These are phyloP conservation scores for Scelioninae gen. 1 DNA, from an alignment of 2,888 invertebrate species.

Conservation along the genomic window DNA sequence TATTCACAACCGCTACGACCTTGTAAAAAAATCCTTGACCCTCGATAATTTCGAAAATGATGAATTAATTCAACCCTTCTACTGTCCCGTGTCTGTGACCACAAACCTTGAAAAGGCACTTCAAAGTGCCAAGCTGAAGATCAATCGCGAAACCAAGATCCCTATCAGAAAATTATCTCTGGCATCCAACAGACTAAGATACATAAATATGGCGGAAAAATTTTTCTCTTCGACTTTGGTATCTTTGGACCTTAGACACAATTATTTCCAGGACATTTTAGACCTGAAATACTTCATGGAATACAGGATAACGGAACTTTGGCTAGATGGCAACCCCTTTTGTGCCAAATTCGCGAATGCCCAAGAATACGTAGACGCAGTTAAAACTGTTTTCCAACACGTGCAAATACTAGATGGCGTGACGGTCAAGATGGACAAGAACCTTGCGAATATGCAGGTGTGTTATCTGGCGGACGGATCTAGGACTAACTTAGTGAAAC, in stretches of 20 bases:
- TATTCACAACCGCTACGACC: constrained; percentile 76
- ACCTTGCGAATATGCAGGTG: constrained; percentile 73
- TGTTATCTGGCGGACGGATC: constrained; percentile 77
- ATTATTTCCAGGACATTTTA: constrained; percentile 77
- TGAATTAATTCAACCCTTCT: constrained; percentile 75
- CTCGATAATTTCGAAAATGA: constrained; percentile 80
- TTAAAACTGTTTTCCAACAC: constrained; percentile 78
- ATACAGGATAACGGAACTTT: constrained; percentile 80
- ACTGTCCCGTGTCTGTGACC: constrained; percentile 79
- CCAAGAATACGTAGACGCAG: constrained; percentile 79
- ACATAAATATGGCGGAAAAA: constrained; percentile 77
- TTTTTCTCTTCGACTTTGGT: constrained; percentile 77
- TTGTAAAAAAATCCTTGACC: constrained; percentile 76
- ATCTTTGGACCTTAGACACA: constrained; percentile 79
- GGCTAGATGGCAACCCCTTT: constrained; percentile 82
- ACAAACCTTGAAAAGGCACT: constrained; percentile 77
- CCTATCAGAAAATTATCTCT: constrained; percentile 79
- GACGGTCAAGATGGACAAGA: constrained; percentile 77
- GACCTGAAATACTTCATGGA: constrained; percentile 79
- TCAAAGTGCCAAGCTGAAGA: constrained; percentile 74
- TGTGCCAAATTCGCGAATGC: constrained; percentile 75
- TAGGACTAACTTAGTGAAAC: constrained; percentile 77
- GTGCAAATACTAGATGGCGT: constrained; percentile 80
- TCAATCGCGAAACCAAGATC: constrained; percentile 73
- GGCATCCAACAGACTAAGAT: constrained; percentile 76